These are phyloP conservation scores for Sorex fumeus DNA, from an alignment of 2,113 vertebrate species.

Conservation along the genomic window DNA sequence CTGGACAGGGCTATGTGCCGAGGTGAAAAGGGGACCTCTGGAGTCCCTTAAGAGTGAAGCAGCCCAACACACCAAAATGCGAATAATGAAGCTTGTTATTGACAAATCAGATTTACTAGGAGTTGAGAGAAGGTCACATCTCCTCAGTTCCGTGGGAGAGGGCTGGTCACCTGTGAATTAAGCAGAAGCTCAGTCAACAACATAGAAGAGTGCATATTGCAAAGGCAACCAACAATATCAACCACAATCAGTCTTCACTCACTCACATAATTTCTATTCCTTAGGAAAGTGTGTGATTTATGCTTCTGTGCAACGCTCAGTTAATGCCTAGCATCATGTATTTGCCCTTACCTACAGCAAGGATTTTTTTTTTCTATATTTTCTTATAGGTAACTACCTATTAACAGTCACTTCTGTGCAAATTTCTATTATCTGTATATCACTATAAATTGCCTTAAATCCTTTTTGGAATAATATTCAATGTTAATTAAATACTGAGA, in stretches of 20 bases:
- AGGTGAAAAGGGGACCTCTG: neutral
- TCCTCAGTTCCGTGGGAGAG: neutral
- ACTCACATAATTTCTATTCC: neutral
- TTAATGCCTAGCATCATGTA: neutral
- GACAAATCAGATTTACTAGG: neutral
- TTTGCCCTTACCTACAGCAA: neutral
- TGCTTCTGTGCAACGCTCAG: neutral
- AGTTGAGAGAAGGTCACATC: neutral
- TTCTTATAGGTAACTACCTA: neutral
- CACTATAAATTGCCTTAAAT: slow-evolving; percentile 44
- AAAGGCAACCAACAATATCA: neutral
- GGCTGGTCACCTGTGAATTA: neutral
- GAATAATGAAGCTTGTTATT: neutral
- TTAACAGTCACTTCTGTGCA: slow-evolving; percentile 43
- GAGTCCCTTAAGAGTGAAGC: neutral
- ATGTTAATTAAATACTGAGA: slow-evolving; percentile 58
- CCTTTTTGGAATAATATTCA: slow-evolving; percentile 39
- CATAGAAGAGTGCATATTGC: neutral
- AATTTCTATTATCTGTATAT: slow-evolving; percentile 41
- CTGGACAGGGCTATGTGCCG: neutral
- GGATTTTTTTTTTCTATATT: neutral
- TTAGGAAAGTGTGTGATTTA: neutral
- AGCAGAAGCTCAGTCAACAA: neutral
- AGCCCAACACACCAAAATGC: neutral
- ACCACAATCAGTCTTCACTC: neutral